phyloP scores from a whole-genome alignment of 2,888 invertebrate species.

The Epistrophe grossulariae region DNA sequence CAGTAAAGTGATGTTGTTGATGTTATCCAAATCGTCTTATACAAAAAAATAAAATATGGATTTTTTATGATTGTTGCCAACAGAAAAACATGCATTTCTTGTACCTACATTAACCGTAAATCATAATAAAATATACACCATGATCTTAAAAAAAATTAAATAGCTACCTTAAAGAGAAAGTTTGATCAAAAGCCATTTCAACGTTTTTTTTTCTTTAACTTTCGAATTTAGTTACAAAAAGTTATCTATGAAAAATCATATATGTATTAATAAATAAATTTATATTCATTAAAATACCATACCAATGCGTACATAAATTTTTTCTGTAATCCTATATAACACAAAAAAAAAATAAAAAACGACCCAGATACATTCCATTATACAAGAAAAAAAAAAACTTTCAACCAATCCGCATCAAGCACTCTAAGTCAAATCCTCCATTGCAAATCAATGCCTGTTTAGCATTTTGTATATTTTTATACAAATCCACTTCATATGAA shows the following conservation, averaged over 20 bases:
- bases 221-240: neutral
- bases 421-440: conserved; percentile 62
- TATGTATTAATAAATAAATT: neutral
- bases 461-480: conserved; percentile 58
- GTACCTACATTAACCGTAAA: neutral
- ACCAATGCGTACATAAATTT: neutral
- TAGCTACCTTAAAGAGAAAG: neutral
- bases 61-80: too few species aligned
- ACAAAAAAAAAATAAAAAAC: neutral
- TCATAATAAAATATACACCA: neutral
- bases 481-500: conserved; percentile 52
- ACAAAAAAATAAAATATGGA: too few species aligned
- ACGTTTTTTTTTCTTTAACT: neutral
- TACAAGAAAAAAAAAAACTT: too few species aligned
- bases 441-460: conserved; percentile 66
- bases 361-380: conserved; percentile 49
- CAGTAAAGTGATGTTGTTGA: too few species aligned
- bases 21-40: too few species aligned
- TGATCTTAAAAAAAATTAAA: neutral
- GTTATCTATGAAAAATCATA: neutral
- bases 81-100: too few species aligned
- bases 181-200: neutral
- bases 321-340: neutral
- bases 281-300: neutral
- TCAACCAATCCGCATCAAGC: conserved; percentile 60